Base-by-base conservation (phyloP, 2,113 vertebrate species). In the Echinops telfairi region DNA sequence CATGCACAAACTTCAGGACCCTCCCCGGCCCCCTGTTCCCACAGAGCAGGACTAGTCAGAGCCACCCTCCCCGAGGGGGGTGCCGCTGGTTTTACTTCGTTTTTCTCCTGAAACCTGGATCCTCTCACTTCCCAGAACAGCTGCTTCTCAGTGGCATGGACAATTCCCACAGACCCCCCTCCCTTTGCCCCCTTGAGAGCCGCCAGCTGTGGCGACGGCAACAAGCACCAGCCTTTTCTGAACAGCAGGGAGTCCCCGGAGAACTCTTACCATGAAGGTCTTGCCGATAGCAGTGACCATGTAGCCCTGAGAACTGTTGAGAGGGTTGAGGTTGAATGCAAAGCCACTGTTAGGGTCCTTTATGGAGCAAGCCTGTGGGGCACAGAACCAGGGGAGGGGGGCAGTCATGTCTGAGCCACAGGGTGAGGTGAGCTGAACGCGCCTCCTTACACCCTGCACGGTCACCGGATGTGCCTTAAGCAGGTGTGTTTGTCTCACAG, bases 291-390 rank as follows among this genome's bases (percentile, higher is more conserved):
- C 98, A 0, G 1, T 57, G 43, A 97, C 86, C 0, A 75, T 73
- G 71, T 99, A 99, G 79, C 98, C 98, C 0, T 94, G 95, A 38
- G 97, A 82, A 6, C 76, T 97, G 93, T 98, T 98, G 64, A 99
- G 95, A 0, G 98, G 98, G 47, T 97, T 98, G 71, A 99, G 97
- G 97, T 99, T 98, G 92, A 99, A 99, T 88, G 98, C 97, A 96
- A 99, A 99, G 25, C 98, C 98, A 5, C 98, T 99, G 97, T 98
- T 98, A 9, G 99, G 99, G 90, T 99, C 99, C 92, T 96, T 97
- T 75, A 99, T 97, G 8, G 99, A 90, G 84, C 99, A 99, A 33
- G 95, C 98, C 99, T 99, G 81, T 0, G 25, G 17, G 58, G 66
- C 66, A 71, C 47, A 86, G n/a, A 11, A 75, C 3, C 16, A 0